A percentile compares a stretch with the other conserved stretches of the same genome.
Conservation (phyloP, 2,113 vertebrate species). For the Centropus bengalensis region DNA sequence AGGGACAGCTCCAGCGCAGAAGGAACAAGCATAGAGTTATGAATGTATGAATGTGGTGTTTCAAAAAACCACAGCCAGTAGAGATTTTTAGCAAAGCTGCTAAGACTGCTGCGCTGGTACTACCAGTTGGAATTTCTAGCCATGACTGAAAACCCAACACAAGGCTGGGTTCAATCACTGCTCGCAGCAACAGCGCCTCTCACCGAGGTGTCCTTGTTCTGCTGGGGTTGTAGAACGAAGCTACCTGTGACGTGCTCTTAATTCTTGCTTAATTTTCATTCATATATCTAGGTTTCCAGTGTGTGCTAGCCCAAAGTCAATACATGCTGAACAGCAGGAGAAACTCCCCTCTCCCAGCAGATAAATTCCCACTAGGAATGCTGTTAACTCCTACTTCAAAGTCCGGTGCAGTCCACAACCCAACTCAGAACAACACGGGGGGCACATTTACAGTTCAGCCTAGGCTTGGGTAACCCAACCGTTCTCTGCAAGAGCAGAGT, state of each 20-base stretch:
- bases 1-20: not conserved
- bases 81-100: not conserved
- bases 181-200: not conserved
- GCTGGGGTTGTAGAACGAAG: not conserved
- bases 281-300: fast-evolving
- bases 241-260: not conserved
- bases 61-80: not conserved
- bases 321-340: not conserved
- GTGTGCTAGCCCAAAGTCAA: fast-evolving
- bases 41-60: not conserved
- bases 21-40: fast-evolving
- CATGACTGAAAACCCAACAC: not conserved
- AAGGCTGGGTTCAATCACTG: not conserved
- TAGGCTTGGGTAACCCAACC: not conserved
- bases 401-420: not conserved
- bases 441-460: not conserved
- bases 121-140: not conserved
- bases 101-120: not conserved
- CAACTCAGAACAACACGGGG: not conserved
- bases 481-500: not conserved
- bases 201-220: not conserved
- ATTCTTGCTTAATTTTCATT: not conserved
- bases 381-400: not conserved
- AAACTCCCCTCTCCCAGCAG: not conserved
- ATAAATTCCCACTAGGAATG: not conserved